Base-by-base conservation (phyloP, 2,888 invertebrate genomes). In the Agrotis puta region DNA sequence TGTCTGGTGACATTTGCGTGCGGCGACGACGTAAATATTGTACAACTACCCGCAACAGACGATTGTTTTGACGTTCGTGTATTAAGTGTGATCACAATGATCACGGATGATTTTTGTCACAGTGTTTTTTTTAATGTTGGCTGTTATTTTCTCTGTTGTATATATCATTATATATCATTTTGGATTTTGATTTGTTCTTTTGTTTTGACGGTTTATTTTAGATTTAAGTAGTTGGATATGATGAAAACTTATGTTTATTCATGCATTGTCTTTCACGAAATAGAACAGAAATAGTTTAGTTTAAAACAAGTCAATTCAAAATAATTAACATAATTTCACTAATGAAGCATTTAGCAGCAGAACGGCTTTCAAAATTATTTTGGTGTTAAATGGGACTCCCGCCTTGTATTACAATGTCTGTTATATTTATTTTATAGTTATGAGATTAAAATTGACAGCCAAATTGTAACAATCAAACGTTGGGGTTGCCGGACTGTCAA, bases 1-100 rank as follows among this genome's bases (percentile, higher is more conserved):
- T 48, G 65, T 66, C 61, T 62, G 24, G 48, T 83, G 83, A 83
- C 85, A 85, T 83, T 83, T 78, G 84, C 85, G 82, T 85, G 84
- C 62, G 64, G 75, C 33, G 65, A 67, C 63, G n/a, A 63, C 64
- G 20, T 71, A 63, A 70, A 74, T 72, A 74, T 65, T 70, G 48
- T 66, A 85, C 33, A 70, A 51, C 62, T 57, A 66, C 47, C 64
- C 56, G 65, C 65, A 73, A 63, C 50, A 3, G 43, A 57, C 39
- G 51, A 70, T 74, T 80, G 72, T 80, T 80, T 66, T 85, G 81
- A 83, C 85, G 74, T 85, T 77, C 18, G 20, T 73, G 50, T 64
- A 85, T 70, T 74, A 70, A 59, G 69, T 70, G 70, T 74, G 67
- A 80, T 83, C 71, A 64, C 27, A 48, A 18, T 74, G 67, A 80